These are phyloP conservation scores for Drosophila malerkotliana DNA, from an alignment of 1,140 invertebrate species.

Conservation along the genomic window DNA sequence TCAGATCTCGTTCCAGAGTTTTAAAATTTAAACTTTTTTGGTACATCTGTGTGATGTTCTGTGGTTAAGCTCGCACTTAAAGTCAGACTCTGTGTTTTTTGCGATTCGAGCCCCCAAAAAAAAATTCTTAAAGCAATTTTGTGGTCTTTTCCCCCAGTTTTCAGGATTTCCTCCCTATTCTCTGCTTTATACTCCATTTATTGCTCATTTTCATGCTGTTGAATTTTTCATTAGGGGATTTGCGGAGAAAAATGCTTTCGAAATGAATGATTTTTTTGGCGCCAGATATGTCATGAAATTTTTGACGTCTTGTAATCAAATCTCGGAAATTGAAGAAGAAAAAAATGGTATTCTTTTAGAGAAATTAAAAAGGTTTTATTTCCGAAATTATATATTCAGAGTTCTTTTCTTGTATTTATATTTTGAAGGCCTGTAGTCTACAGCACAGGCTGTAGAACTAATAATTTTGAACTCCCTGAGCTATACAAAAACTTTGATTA, in stretches of 20 bases:
- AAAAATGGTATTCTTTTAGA: conserved; percentile 10
- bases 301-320: conserved; percentile 31
- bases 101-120: conserved; percentile 13
- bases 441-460: too few relatives aligned
- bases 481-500: conserved; percentile 36
- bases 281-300: conserved; percentile 38
- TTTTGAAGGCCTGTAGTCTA: background rate
- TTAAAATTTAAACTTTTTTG: conserved; percentile 74
- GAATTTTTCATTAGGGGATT: conserved; percentile 77
- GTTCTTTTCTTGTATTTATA: background rate
- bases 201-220: conserved; percentile 65
- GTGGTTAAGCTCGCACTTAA: conserved; percentile 63
- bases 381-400: too few relatives aligned
- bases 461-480: too few relatives aligned
- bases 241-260: conserved; percentile 26
- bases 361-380: too few relatives aligned
- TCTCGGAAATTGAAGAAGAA: conserved; percentile 21
- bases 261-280: conserved; percentile 47
- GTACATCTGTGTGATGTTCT: conserved; percentile 75
- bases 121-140: conserved; percentile 63
- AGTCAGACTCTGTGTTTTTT: conserved; percentile 23
- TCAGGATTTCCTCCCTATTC: conserved; percentile 11
- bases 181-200: conserved; percentile 52
- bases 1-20: conserved; percentile 24
- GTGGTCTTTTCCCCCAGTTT: conserved; percentile 8